phyloP scores from a whole-genome alignment of 2,797 vertebrate species.

The Astyanax mexicanus region DNA sequence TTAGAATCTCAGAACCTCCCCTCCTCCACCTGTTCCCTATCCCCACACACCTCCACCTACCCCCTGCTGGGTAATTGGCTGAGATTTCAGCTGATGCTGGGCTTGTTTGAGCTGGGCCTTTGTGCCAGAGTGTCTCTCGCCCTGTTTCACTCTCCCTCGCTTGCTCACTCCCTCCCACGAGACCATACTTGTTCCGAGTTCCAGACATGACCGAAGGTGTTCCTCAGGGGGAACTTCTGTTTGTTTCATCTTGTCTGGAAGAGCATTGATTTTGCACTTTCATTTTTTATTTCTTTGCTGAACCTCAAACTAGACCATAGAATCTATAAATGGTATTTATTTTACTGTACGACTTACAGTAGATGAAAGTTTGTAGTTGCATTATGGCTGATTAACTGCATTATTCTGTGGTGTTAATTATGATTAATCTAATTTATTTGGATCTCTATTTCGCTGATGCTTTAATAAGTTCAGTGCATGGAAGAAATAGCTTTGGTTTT shows the following conservation, averaged over 20 bases:
- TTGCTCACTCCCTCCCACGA: neutral
- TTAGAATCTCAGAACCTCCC: slow-evolving; percentile 29
- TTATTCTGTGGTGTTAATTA: too few relatives aligned
- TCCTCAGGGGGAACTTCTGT: neutral
- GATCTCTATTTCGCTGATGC: too few relatives aligned
- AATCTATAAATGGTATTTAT: too few relatives aligned
- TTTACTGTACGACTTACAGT: too few relatives aligned
- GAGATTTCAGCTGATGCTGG: slow-evolving; percentile 76
- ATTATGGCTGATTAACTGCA: too few relatives aligned
- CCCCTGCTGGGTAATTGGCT: slow-evolving; percentile 71
- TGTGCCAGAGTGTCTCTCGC: neutral
- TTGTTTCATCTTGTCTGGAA: neutral
- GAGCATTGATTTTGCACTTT: neutral
- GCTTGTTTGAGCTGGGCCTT: slow-evolving; percentile 58
- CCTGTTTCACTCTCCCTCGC: slow-evolving; percentile 7
- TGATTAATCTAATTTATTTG: too few relatives aligned
- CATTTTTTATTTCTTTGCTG: neutral
- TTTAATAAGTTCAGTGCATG: too few relatives aligned
- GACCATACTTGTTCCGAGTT: neutral
- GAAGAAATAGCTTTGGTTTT: too few relatives aligned
- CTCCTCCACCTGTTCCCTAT: slow-evolving; percentile 24
- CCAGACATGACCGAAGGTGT: neutral
- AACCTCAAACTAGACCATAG: neutral
- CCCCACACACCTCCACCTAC: slow-evolving; percentile 19
- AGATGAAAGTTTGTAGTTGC: too few relatives aligned